Evolutionary conservation across 2,113 vertebrate genomes (phyloP).

Genomic region (Cariama cristata): DNA sequence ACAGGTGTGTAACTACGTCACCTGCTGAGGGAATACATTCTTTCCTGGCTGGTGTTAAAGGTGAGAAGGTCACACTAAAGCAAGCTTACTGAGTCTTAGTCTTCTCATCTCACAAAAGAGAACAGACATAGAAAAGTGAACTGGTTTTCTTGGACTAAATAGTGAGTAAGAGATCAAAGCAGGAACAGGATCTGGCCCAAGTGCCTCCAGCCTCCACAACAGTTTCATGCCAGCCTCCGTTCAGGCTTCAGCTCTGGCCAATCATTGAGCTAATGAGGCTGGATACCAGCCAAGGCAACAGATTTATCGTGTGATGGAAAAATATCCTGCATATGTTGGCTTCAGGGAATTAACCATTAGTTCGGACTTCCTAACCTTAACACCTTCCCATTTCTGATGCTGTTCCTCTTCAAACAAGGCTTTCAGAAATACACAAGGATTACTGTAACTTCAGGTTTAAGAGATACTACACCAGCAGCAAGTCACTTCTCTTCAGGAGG

Average conservation of each 20-base stretch:
- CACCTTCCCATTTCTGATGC: conserved; percentile 12
- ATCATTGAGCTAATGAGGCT: conserved; percentile 6
- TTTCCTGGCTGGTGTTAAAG: neutral
- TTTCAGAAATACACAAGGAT: conserved; percentile 28
- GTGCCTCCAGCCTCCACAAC: neutral
- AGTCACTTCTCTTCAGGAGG: neutral
- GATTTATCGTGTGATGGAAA: neutral
- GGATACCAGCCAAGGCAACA: conserved; percentile 22
- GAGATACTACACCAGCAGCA: neutral
- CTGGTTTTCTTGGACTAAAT: neutral
- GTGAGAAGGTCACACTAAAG: neutral
- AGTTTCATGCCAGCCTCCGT: neutral
- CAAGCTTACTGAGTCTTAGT: neutral
- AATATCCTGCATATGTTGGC: neutral
- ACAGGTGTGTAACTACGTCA: neutral
- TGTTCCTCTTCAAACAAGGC: conserved; percentile 37
- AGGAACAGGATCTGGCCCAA: neutral
- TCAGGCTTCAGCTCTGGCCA: neutral
- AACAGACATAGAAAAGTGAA: neutral
- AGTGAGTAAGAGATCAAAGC: neutral
- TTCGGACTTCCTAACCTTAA: neutral
- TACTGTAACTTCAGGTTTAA: conserved; percentile 52
- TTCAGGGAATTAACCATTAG: conserved; percentile 35
- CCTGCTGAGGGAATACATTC: neutral
- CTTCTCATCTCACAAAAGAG: neutral